phyloP scores from a whole-genome alignment of 2,888 invertebrate species.

The Drosophila falleni region DNA sequence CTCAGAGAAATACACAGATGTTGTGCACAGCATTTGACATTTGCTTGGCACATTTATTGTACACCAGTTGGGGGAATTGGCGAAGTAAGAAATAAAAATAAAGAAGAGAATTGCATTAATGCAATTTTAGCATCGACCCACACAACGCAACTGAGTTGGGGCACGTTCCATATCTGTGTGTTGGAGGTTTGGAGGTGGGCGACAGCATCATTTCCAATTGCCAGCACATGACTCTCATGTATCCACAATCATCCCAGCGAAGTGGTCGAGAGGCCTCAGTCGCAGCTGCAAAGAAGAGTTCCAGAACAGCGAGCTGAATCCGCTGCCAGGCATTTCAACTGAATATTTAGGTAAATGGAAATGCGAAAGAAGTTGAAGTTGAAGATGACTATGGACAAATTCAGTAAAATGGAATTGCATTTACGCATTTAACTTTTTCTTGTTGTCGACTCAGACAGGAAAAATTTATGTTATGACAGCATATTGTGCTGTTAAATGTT shows the following conservation, averaged over 20 bases:
- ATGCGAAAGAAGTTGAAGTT: conserved; percentile 2
- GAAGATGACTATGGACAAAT: conserved; percentile 42
- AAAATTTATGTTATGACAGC: conserved; percentile 9
- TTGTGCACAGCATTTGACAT: conserved; percentile 59
- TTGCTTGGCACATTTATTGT: conserved; percentile 57
- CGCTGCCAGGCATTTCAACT: conserved; percentile 20
- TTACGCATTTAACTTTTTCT: conserved; percentile 58
- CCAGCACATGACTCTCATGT: conserved; percentile 60
- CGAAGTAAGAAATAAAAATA: conserved; percentile 2
- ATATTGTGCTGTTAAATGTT: conserved; percentile 21
- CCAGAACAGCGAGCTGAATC: conserved; percentile 2
- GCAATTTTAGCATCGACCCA: conserved; percentile 71
- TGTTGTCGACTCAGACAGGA: conserved; percentile 13
- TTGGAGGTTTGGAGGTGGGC: conserved; percentile 12
- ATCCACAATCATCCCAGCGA: conserved; percentile 18
- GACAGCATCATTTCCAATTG: conserved; percentile 62
- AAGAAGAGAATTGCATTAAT: conserved; percentile 61
- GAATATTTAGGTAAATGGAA: conserved; percentile 3
- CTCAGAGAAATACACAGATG: conserved; percentile 36
- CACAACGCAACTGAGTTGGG: conserved; percentile 36
- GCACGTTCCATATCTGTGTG: conserved; percentile 57
- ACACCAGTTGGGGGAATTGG: conserved; percentile 40
- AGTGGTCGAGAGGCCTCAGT: conserved; percentile 17
- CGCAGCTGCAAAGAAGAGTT: conserved; percentile 13
- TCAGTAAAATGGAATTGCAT: conserved; percentile 70